These are phyloP conservation scores for Drepanosiphum platanoidis DNA, from an alignment of 2,888 invertebrate genomes.

Conservation along the genomic window DNA sequence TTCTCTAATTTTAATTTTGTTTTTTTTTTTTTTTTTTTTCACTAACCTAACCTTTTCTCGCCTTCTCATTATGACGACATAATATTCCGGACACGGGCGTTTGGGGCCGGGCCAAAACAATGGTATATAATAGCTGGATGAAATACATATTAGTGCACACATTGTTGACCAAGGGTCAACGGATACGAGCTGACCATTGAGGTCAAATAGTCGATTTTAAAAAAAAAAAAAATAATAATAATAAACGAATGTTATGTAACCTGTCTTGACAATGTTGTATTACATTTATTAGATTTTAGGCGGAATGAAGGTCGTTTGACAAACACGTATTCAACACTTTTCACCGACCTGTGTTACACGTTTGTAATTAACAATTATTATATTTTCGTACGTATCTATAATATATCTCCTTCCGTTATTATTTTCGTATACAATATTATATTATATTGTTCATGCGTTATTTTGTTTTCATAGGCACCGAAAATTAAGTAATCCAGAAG, in stretches of 20 bases:
- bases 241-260: conserved; percentile 26
- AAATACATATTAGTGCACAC: conserved; percentile 18
- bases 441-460: too few relatives aligned
- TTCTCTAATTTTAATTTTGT: conserved; percentile 22
- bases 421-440: neutral
- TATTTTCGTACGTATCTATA: neutral
- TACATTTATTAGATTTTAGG: conserved; percentile 18
- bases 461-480: neutral
- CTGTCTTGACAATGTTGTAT: neutral
- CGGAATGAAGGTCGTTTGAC: conserved; percentile 49
- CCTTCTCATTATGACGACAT: conserved; percentile 8
- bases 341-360: conserved; percentile 25
- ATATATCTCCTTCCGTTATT: neutral
- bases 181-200: conserved; percentile 46
- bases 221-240: conserved; percentile 30
- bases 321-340: conserved; percentile 38
- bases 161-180: conserved; percentile 46
- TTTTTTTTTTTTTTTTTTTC: conserved; percentile 10
- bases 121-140: neutral
- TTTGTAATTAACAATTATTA: conserved; percentile 17
- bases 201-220: conserved; percentile 40
- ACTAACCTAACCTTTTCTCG: conserved; percentile 11
- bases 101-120: conserved; percentile 53
- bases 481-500: neutral
- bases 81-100: conserved; percentile 45